A percentile compares a stretch with the other conserved stretches of the same genome.
These are phyloP conservation scores for Cinara cedri DNA, from an alignment of 2,888 invertebrate genomes.

Conservation along the genomic window DNA sequence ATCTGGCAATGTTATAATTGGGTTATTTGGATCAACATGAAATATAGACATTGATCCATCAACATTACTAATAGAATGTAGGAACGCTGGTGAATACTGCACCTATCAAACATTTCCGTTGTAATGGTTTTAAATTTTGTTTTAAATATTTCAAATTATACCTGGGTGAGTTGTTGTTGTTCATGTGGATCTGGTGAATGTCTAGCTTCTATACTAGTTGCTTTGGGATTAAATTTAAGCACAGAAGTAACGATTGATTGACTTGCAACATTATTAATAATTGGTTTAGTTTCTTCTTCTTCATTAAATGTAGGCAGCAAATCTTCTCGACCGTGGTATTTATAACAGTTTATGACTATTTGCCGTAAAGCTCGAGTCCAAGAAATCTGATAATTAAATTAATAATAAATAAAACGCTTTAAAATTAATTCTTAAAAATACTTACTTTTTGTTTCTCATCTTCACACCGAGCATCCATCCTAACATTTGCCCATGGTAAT, in stretches of 20 bases:
- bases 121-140: conserved; percentile 11
- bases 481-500: conserved; percentile 96
- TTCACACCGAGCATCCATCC: conserved; percentile 95
- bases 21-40: conserved; percentile 91
- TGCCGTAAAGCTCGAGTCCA: conserved; percentile 97
- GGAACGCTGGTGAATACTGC: conserved; percentile 71
- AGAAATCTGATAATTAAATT: conserved; percentile 75
- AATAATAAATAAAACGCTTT: neutral
- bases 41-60: conserved; percentile 96
- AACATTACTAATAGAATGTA: conserved; percentile 94
- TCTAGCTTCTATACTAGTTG: conserved; percentile 30
- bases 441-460: conserved; percentile 94
- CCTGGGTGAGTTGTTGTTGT: conserved; percentile 58
- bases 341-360: conserved; percentile 97
- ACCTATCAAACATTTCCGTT: conserved; percentile 23
- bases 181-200: conserved; percentile 50
- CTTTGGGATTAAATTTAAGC: conserved; percentile 49
- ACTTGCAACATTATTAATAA: conserved; percentile 51
- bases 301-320: conserved; percentile 92
- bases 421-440: neutral
- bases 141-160: conserved; percentile 8
- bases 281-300: conserved; percentile 72
- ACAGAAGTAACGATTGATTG: conserved; percentile 53
- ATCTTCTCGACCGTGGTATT: conserved; percentile 95
- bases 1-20: conserved; percentile 92